Base-by-base conservation (phyloP, 1,140 invertebrate species). In the Magallana angulata region DNA sequence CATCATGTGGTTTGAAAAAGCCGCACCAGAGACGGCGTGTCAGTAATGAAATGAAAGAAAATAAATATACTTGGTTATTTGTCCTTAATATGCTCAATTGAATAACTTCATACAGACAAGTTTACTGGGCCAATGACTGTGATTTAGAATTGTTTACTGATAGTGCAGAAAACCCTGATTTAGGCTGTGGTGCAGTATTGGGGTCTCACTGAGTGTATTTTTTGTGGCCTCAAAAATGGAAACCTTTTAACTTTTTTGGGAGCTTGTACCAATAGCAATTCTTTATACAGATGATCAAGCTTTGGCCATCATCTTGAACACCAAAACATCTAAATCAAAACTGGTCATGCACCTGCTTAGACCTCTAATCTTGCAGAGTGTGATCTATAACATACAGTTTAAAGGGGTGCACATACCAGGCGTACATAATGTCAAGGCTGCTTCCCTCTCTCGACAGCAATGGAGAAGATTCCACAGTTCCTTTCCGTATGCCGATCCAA, bases 361-460 rank as follows among this genome's bases (percentile, higher is more conserved):
- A 60, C 84, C 76, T 9, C 59, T 91, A 62, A 83, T 88, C 57
- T 48, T 90, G 0, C 18, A 11, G 3, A 36, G 36, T 59, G 82
- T 90, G 86, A 8, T 36, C 7, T 7, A 85, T 81, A 87, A 87
- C 56, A 90, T 89, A 80, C 59, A 83, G 14, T 90, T 88, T 62
- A 88, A 85, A 82, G 86, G 80, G 36, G 48, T 36, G 4, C 84
- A 87, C 64, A 85, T 90, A 16, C 7, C 58, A 1, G 71, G 82
- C 81, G 7, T 11, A 56, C 14, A 24, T 1, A 89, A 89, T 85
- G 1, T 16, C 81, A 85, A 87, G 76, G 68, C 87, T 60, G 89
- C 89, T 87, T 36, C 89, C 18, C 30, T 91, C 62, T 86, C 86
- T 87, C 89, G 90, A 80, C 57, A 76, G 30, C 83, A 89, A 84